Base-by-base conservation (phyloP, 2,797 vertebrate genomes). In the Eospalax fontanierii region DNA sequence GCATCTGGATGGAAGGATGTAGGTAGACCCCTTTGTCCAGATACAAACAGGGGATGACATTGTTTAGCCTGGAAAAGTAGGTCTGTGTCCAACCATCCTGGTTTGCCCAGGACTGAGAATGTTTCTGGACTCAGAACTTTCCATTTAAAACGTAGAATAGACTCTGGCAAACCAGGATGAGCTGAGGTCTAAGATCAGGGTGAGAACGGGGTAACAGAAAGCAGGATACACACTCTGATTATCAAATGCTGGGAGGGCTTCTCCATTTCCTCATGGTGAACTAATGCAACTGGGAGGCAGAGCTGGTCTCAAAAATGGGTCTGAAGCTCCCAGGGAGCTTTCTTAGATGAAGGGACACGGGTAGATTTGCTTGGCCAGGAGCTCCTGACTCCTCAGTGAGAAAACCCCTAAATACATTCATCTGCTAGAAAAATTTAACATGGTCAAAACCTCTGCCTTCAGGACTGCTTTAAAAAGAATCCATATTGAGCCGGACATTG, bases 101-200 rank as follows among this genome's bases (percentile, higher is more conserved):
- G 66, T 70, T 66, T 89, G 46, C 46, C 46, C 46, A 50, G 1
- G 21, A 57, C 8, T 4, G 10, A 11, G 46, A 50, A 11, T 50
- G 26, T 85, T 84, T 80, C 66, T 63, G 89, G 70, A 83, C 30
- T 14, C 35, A 92, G 43, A 79, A 30, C 73, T 76, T 90, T 43
- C 28, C 2, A 21, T 35, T 38, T 93, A 43, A 85, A 94, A 54
- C 21, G 30, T 38, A 15, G 40, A 19, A 24, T 54, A 87, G n/a
- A 54, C 28, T 24, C 73, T 79, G 65, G 59, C 46, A 89, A 76
- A 54, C 5, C 21, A 38, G 38, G 46, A 35, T 33, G n/a, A 78
- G 14, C 16, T 82, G 86, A 2, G 59, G 54, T 15, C 50, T 18
- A 40, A 63, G 40, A 46, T 65, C 19, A 54, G 70, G 33, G 19